Evolutionary conservation across 2,888 invertebrate species (phyloP), one percentile per base, ranked within the genome.

Genomic region (Crossocerus cetratus): DNA sequence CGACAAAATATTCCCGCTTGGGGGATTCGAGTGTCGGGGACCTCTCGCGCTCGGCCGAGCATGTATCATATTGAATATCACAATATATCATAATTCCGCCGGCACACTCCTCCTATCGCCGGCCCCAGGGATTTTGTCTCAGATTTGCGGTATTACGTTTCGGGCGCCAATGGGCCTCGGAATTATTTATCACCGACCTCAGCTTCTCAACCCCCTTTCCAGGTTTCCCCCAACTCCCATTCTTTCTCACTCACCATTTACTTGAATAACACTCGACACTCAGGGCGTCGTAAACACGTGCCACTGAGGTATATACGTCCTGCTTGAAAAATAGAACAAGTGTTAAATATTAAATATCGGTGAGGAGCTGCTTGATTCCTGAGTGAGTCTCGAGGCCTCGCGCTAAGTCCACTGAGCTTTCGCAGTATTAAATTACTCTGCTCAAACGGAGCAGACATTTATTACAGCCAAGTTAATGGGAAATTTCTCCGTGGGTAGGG

Each of bases 11-110:
- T 78, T 55, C 23, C 0, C 78, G 0, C 60, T 14, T 2, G 4
- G 14, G 42, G 66, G 67, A 68, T 72, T 69, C 64, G 21, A 13
- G 45, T 53, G 57, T 69, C 68, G 54, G 68, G 32, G 65, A 65
- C 22, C 61, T 58, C 56, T 72, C 64, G 68, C 55, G 49, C 55
- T 23, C 49, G 60, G 20, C n/a, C 22, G 65, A 44, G 22, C 62
- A 76, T 76, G 74, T 74, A 77, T 82, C 77, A 75, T 86, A 81
- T 83, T 82, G 74, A 83, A 80, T 81, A 82, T 83, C 83, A 73
- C 74, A 80, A 82, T 86, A 80, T 84, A 83, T 86, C 80, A 83
- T 85, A 81, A 82, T 82, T 80, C 67, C 67, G 59, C 57, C 61
- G 58, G 49, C 45, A 43, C 44, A 14, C 16, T 66, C 57, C 56